These are phyloP conservation scores for Branchellion lobata DNA, from an alignment of 2,888 invertebrate genomes.

Conservation along the genomic window DNA sequence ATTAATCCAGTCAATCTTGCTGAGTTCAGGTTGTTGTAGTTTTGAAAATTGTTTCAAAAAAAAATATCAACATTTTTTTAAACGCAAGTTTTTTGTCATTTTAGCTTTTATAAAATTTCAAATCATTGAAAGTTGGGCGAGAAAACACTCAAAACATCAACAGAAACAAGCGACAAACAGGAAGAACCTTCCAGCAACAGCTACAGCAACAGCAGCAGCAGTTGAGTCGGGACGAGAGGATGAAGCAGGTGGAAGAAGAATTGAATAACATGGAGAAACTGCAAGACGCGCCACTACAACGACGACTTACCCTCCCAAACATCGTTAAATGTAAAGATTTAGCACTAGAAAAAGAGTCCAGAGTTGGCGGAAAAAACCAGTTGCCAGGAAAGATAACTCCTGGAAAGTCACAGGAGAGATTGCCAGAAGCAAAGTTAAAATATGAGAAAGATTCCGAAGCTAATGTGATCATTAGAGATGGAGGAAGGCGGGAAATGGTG, in stretches of 20 bases:
- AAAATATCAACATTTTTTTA: too few relatives aligned
- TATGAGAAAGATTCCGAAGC: not conserved
- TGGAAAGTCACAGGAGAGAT: not conserved
- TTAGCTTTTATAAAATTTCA: too few relatives aligned
- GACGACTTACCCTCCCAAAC: conserved; percentile 42
- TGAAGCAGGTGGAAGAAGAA: not conserved
- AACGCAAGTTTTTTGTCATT: too few relatives aligned
- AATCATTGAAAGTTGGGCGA: too few relatives aligned
- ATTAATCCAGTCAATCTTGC: too few relatives aligned
- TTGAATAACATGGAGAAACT: not conserved
- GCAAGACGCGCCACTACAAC: not conserved
- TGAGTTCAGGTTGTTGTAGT: too few relatives aligned
- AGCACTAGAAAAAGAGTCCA: not conserved
- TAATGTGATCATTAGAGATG: conserved; percentile 4
- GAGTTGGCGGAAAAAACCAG: not conserved
- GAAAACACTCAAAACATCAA: too few relatives aligned
- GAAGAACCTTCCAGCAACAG: not conserved
- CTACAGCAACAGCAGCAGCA: not conserved
- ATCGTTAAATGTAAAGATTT: conserved; percentile 38
- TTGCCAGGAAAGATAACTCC: not conserved
- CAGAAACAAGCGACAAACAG: not conserved
- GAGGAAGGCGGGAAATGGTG: conserved; percentile 12
- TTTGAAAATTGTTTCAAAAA: too few relatives aligned
- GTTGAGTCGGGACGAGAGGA: not conserved
- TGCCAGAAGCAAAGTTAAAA: not conserved